phyloP scores from a whole-genome alignment of 2,888 invertebrate genomes.

The Metallyticus violacea region DNA sequence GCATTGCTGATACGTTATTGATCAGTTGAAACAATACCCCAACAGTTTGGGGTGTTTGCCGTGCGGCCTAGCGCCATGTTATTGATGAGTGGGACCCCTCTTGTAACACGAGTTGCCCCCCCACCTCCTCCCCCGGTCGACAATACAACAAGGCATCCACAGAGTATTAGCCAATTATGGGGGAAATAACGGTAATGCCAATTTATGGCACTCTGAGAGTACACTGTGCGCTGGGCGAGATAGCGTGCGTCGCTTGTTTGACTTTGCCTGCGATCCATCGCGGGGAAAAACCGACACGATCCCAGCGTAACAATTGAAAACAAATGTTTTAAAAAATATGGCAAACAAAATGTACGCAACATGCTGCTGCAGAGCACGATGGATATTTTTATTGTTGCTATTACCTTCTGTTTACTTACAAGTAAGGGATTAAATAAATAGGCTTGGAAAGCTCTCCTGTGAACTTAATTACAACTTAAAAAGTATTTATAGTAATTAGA shows the following conservation, averaged over 20 bases:
- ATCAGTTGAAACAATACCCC: not conserved
- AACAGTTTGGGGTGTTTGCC: not conserved
- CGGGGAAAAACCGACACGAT: not conserved
- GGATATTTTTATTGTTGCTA: not conserved
- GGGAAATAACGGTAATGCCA: slow-evolving; percentile 23
- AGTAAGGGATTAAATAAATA: no score
- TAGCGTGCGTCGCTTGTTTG: not conserved
- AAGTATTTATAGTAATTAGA: no score
- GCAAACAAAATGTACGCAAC: not conserved
- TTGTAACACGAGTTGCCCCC: not conserved
- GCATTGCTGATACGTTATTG: not conserved
- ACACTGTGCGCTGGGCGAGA: not conserved
- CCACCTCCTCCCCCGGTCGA: not conserved
- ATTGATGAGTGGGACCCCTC: not conserved
- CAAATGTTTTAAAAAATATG: not conserved
- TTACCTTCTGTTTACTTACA: no score
- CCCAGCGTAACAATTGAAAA: not conserved
- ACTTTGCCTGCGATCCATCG: not conserved
- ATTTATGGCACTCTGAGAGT: slow-evolving; percentile 19
- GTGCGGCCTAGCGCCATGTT: not conserved
- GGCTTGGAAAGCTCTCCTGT: no score
- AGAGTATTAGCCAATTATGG: slow-evolving; percentile 19
- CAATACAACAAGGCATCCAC: not conserved
- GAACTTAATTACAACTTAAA: no score
- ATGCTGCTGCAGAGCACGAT: no score